Conservation (phyloP, 2,797 vertebrate species). For the Microctenopoma stevenorrisi region DNA sequence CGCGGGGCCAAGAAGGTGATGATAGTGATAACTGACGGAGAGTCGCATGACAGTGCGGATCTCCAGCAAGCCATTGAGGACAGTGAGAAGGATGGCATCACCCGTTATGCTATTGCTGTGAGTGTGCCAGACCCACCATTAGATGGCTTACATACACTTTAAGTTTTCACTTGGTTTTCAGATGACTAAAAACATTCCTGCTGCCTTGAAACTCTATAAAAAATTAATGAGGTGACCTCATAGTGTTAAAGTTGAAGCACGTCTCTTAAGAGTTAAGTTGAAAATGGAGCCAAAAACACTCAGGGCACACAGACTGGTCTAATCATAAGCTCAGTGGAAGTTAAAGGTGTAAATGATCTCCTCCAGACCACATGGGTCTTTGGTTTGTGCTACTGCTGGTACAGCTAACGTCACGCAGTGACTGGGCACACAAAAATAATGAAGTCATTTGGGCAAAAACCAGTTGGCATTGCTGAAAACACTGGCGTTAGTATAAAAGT, state of each 20-base stretch:
- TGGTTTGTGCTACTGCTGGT: conserved; percentile 41
- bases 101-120: conserved; percentile 96
- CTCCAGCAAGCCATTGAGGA: conserved; percentile 94
- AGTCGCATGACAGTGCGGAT: conserved; percentile 95
- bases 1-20: conserved; percentile 98
- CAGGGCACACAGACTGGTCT: conserved; percentile 14
- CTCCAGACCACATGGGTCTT: conserved; percentile 48
- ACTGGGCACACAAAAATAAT: conserved; percentile 12
- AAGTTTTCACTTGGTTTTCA: conserved; percentile 31
- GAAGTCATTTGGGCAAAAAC: conserved; percentile 43
- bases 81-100: conserved; percentile 95
- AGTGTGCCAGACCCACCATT: conserved; percentile 67
- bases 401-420: conserved; percentile 23
- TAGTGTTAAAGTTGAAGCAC: conserved; percentile 35
- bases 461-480: conserved; percentile 27
- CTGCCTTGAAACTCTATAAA: conserved; percentile 38
- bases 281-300: conserved; percentile 40
- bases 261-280: conserved; percentile 15
- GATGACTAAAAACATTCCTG: conserved; percentile 38
- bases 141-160: conserved; percentile 4
- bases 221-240: conserved; percentile 55
- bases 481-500: conserved; percentile 18
- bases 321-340: conserved; percentile 33
- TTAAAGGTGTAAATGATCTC: conserved; percentile 68
- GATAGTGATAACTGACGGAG: conserved; percentile 99